These are phyloP conservation scores for Sesamia nonagrioides DNA, from an alignment of 1,140 invertebrate genomes.

Conservation along the genomic window DNA sequence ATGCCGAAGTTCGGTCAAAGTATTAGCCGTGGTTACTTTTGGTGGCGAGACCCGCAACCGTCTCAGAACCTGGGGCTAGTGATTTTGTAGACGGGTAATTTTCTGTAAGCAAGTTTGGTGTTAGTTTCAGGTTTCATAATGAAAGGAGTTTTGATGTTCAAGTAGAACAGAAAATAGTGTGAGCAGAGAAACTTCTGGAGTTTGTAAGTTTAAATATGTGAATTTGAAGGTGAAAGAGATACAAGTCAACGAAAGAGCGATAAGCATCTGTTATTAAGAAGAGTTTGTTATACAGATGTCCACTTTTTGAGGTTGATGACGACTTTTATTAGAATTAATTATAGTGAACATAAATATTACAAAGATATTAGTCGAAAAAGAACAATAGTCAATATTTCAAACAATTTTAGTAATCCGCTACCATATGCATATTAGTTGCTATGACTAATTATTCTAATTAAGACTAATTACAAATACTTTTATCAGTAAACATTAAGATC, in stretches of 20 bases:
- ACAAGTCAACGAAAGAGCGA: background rate
- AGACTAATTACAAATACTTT: background rate
- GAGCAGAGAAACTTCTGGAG: too few species aligned
- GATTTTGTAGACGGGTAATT: constrained; percentile 2
- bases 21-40: constrained; percentile 27
- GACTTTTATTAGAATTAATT: too few species aligned
- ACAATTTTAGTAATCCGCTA: too few species aligned
- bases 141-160: background rate
- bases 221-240: background rate
- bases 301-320: too few species aligned
- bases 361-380: too few species aligned
- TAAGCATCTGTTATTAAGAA: too few species aligned
- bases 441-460: too few species aligned
- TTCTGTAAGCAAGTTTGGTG: constrained; percentile 14
- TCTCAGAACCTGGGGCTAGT: constrained; percentile 2
- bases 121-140: background rate
- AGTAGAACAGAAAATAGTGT: background rate
- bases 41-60: background rate
- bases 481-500: background rate
- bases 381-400: too few species aligned
- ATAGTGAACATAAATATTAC: too few species aligned
- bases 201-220: background rate
- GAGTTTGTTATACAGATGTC: too few species aligned
- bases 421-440: too few species aligned
- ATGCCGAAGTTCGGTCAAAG: constrained; percentile 34